Evolutionary conservation across 2,797 vertebrate genomes (phyloP).

Genomic region (Myotis daubentonii): DNA sequence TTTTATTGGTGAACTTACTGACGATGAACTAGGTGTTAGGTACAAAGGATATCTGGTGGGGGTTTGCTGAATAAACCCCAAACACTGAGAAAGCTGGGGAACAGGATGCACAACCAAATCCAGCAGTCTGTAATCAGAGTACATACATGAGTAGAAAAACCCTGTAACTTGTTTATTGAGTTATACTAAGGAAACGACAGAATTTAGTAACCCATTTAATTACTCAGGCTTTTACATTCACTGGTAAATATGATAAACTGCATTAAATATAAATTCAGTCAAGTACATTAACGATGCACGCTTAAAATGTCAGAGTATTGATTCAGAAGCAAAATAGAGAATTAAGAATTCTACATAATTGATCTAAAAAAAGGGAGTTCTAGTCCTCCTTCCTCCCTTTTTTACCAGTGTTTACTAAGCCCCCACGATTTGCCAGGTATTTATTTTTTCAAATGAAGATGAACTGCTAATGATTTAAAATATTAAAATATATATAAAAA

Average conservation of each 20-base stretch:
- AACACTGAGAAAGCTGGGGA: slow-evolving; percentile 78
- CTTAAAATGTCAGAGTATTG: slow-evolving; percentile 39
- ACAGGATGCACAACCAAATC: slow-evolving; percentile 91
- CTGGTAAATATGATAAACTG: not conserved
- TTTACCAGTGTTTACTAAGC: not conserved
- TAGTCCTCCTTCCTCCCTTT: not conserved
- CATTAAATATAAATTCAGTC: slow-evolving; percentile 9
- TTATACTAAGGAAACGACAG: not conserved
- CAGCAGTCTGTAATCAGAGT: slow-evolving; percentile 87
- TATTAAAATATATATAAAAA: not conserved
- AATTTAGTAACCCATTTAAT: not conserved
- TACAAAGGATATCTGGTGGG: slow-evolving; percentile 83
- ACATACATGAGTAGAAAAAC: not conserved
- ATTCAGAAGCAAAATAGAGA: slow-evolving; percentile 1
- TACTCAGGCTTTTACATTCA: not conserved
- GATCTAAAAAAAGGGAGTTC: not conserved
- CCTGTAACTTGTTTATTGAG: not conserved
- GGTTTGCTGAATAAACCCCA: slow-evolving; percentile 79
- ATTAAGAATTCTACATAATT: not conserved
- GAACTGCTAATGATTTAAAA: not conserved
- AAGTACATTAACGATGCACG: not conserved
- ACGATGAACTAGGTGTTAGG: slow-evolving; percentile 80
- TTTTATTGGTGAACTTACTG: slow-evolving; percentile 17
- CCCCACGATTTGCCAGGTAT: not conserved
- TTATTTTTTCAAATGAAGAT: slow-evolving; percentile 50